Evolutionary conservation across 2,113 vertebrate genomes (phyloP).

Genomic region (Thunnus thynnus): DNA sequence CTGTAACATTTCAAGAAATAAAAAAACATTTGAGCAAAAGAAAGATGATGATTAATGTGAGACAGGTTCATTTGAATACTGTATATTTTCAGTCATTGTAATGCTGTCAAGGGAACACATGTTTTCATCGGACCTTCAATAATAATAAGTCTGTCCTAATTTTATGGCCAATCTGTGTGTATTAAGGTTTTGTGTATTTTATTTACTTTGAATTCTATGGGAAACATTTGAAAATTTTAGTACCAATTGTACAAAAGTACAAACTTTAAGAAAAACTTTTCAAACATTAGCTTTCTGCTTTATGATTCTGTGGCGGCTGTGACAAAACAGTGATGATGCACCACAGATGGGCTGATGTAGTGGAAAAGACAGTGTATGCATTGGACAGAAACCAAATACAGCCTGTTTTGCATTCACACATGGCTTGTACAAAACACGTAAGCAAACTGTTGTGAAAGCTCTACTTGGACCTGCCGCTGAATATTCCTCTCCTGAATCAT

Average conservation of each 20-base stretch:
- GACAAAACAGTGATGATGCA: not conserved
- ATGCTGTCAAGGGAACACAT: too few relatives aligned
- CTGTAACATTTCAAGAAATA: not conserved
- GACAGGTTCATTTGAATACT: not conserved
- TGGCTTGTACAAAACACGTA: not conserved
- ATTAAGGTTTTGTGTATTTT: too few relatives aligned
- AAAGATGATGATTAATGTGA: too few relatives aligned
- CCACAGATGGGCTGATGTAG: conserved; percentile 12
- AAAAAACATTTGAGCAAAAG: not conserved
- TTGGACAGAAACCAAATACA: not conserved
- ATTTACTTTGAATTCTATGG: too few relatives aligned
- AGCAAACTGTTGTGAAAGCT: conserved; percentile 24
- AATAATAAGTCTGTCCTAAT: too few relatives aligned
- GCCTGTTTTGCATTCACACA: not conserved
- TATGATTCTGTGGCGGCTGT: not conserved
- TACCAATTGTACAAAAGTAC: too few relatives aligned
- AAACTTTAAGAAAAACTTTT: too few relatives aligned
- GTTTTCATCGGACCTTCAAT: too few relatives aligned
- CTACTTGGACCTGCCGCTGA: conserved; percentile 21
- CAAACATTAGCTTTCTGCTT: too few relatives aligned
- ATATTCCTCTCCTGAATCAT: not conserved
- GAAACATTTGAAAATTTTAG: too few relatives aligned
- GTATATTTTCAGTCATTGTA: not conserved
- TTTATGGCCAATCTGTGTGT: too few relatives aligned
- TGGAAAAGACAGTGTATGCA: not conserved